phyloP scores from a whole-genome alignment of 2,888 invertebrate genomes.

The Cataglyphis cursor region DNA sequence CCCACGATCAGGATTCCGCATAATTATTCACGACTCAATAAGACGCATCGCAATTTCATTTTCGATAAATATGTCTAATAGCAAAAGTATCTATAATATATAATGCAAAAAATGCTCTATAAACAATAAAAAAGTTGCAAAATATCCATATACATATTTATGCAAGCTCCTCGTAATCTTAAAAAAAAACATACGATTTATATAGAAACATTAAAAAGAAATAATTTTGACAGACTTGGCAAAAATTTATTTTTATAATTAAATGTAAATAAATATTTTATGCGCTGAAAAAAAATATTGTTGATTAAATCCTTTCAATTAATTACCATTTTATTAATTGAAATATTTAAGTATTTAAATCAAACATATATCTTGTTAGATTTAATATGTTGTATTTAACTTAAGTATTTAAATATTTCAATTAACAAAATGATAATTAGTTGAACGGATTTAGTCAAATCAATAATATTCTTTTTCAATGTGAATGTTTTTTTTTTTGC shows the following conservation, averaged over 20 bases:
- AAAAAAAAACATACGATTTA: neutral
- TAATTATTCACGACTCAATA: constrained; percentile 56
- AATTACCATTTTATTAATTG: no score
- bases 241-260: constrained; percentile 3
- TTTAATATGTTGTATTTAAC: no score
- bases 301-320: no score
- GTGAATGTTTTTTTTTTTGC: neutral
- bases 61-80: neutral
- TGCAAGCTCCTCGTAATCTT: neutral
- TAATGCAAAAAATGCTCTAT: neutral
- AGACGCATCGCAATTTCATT: constrained; percentile 18
- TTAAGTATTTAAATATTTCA: no score
- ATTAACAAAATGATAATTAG: no score
- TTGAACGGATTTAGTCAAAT: no score
- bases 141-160: neutral
- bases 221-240: neutral
- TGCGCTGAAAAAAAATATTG: neutral
- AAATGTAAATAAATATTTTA: constrained; percentile 17
- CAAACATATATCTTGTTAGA: no score
- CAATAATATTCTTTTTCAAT: no score
- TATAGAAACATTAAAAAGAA: neutral
- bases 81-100: neutral
- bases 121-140: neutral
- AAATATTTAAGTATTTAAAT: no score
- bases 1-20: constrained; percentile 38